Base-by-base conservation (phyloP, 2,113 vertebrate genomes). In the Actinemys pallida region DNA sequence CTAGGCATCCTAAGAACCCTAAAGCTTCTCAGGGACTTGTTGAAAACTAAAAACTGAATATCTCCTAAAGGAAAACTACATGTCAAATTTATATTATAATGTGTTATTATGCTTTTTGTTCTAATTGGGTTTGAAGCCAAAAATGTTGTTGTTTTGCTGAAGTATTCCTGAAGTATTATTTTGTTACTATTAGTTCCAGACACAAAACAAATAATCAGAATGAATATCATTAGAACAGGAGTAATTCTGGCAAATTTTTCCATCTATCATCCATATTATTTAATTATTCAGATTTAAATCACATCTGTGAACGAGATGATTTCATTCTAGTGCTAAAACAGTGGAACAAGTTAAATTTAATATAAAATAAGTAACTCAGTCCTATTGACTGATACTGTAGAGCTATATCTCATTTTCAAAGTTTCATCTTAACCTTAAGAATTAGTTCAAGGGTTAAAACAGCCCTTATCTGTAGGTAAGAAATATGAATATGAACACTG, bases 1-100 rank as follows among this genome's bases (percentile, higher is more conserved):
- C 95, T 82, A 97, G 97, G 97, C 95, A 97, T 98, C 94, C 22
- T 97, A 98, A 98, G 98, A 98, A 98, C 98, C 97, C 97, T 98
- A 98, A 98, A 98, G 98, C 96, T 98, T 98, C 98, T 96, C 94
- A 96, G 98, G 92, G 98, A 98, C 91, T 97, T 98, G 65, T 94
- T 98, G 95, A 98, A 98, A 98, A 96, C 97, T 97, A 95, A 98
- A 98, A 98, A 89, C 94, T 92, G 91, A 98, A 93, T 98, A 97
- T 97, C 92, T 98, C 97, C 96, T 98, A 90, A 96, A 98, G 97
- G 97, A 98, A 98, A 98, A 98, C 92, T 95, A 88, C 95, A 95
- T 86, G 94, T 98, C 95, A 98, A 94, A 97, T 96, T 97, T 97
- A 95, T 97, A 98, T 96, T 97, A 94, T 95, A 97, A 95, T 97